Conservation (phyloP, 2,113 vertebrate genomes). For the Poeciliopsis prolifica region DNA sequence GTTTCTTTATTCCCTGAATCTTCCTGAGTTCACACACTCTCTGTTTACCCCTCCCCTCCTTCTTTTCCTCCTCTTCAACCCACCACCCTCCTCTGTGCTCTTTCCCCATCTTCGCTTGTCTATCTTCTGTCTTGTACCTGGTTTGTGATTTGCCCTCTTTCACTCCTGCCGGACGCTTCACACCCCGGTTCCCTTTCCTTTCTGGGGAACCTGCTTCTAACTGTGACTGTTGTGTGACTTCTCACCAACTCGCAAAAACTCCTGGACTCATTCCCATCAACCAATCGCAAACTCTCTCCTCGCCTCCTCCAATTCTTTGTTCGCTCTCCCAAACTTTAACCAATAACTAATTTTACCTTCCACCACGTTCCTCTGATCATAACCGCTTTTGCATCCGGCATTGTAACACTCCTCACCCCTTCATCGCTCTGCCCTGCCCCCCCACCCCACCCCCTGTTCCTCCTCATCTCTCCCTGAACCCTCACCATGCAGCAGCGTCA, state of each 20-base stretch:
- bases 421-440: conserved; percentile 24
- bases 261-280: conserved; percentile 12
- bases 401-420: conserved; percentile 19
- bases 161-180: conserved; percentile 25
- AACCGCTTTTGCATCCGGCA: background rate
- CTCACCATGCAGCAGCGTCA: conserved; percentile 82
- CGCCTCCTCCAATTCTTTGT: conserved; percentile 5
- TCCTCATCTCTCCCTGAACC: conserved; percentile 23
- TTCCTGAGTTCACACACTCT: conserved; percentile 55
- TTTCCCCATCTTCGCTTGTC: background rate
- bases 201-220: conserved; percentile 26
- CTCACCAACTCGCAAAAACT: conserved; percentile 23
- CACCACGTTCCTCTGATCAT: background rate
- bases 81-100: conserved; percentile 6
- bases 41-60: conserved; percentile 14
- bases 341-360: background rate
- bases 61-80: background rate
- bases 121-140: background rate
- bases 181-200: conserved; percentile 19
- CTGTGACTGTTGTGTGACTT: conserved; percentile 28
- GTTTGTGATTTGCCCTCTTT: conserved; percentile 63
- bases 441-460: conserved; percentile 28
- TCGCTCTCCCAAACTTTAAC: background rate
- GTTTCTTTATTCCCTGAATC: background rate
- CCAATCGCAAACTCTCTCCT: conserved; percentile 1